Evolutionary conservation across 2,888 invertebrate genomes (phyloP), one percentile per base, ranked within the genome.

Genomic region (Scaptomyza caliginosa): DNA sequence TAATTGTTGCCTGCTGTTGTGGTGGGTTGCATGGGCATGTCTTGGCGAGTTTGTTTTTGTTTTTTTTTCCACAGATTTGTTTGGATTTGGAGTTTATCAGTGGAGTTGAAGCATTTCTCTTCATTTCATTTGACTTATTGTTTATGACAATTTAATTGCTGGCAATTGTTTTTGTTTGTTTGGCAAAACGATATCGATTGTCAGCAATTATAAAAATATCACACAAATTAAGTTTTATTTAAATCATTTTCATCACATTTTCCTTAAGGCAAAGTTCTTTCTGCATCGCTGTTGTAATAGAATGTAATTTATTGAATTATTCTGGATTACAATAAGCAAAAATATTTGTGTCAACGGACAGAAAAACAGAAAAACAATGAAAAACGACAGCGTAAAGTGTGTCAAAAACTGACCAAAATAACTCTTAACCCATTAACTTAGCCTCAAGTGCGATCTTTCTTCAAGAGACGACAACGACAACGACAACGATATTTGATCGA

Each of bases 61-160:
- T 23, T 38, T 32, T 13, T 32, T 32, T 13, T 28, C 11, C 13
- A 13, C 13, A 13, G 34, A 34, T 34, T 34, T 13, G 34, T 4
- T 34, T 8, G 43, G 32, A 8, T 21, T 42, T 21, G 34, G 40
- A 28, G 57, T 55, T 66, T 82, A 76, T 83, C 78, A 69, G 49
- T 62, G 42, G 49, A 56, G n/a, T 54, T 11, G 24, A 24, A 13
- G 45, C 38, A 43, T 63, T 68, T 66, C 48, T 51, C 43, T 45
- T 17, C 21, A 32, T 21, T 34, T 32, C 43, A 52, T 56, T 60
- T 10, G 42, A 36, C 49, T 68, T 59, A n/a, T 78, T 66, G 67
- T 67, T 85, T 85, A 75, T 81, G 75, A 85, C 80, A 74, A 81
- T 78, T 75, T 81, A 85, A 81, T 85, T 81, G 79, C 69, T 70